Evolutionary conservation across 2,797 vertebrate genomes (phyloP), one percentile per base, ranked within the genome.

Genomic region (Anableps anableps): DNA sequence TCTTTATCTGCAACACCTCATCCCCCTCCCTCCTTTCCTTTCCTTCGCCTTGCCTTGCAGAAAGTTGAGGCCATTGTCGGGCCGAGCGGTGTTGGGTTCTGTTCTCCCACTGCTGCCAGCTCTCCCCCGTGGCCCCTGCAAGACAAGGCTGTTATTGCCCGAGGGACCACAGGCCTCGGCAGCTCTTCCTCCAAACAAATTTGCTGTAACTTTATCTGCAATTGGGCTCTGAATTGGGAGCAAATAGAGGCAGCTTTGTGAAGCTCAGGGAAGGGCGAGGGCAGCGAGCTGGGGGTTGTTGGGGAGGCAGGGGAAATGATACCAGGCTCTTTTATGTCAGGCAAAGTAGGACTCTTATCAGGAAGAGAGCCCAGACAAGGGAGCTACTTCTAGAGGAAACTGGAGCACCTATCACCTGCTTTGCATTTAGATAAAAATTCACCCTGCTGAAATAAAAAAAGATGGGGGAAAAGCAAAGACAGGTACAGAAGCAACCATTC

Each of bases 201-300:
- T 99, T 98, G 97, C 96, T 96, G 98, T 98, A 99, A 99, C 97
- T 98, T 98, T 97, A 99, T 97, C 97, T 98, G 97, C 98, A 98
- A 98, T 97, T 97, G 96, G 96, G 96, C 96, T 96, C 94, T 94
- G 93, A 96, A 95, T 96, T 95, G 96, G 95, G 96, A 96, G 94
- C 97, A 98, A 97, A 98, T 97, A 99, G 97, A 96, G 95, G 90
- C 94, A 92, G 93, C 97, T 98, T 98, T 98, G 97, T 98, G 89
- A 94, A 93, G 90, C 92, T 88, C 48, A 83, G 94, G 96, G 96
- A 96, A 94, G 93, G 90, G 83, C 93, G 89, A 95, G 95, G 93
- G 96, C 96, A 93, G 94, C 84, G 87, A 93, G 92, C 92, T 92
- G 92, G 90, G 91, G 93, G 93, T 94, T 95, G 93, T 94, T 93